These are phyloP conservation scores for Rhopalosiphum nymphaeae DNA, from an alignment of 2,888 invertebrate species.

Conservation along the genomic window DNA sequence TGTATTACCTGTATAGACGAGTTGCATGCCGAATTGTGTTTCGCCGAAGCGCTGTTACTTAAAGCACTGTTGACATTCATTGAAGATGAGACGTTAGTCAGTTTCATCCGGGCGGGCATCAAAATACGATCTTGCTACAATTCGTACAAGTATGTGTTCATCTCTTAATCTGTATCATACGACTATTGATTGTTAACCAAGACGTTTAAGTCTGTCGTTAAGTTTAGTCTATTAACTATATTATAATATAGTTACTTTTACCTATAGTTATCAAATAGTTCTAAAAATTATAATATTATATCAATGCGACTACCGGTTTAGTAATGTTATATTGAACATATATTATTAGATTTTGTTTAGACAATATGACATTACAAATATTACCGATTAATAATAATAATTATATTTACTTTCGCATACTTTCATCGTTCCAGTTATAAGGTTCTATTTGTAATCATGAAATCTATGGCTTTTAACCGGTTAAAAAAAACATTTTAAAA, in stretches of 20 bases:
- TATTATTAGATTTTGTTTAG: background rate
- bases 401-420: background rate
- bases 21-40: conserved; percentile 95
- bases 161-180: background rate
- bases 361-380: background rate
- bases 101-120: conserved; percentile 92
- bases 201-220: background rate
- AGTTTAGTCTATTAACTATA: background rate
- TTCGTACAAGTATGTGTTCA: conserved; percentile 84
- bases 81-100: conserved; percentile 93
- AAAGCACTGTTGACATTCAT: conserved; percentile 92
- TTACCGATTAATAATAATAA: background rate
- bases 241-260: background rate
- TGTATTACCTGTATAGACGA: conserved; percentile 74
- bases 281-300: no score
- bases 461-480: background rate
- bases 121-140: conserved; percentile 92
- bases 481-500: background rate
- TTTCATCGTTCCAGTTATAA: background rate
- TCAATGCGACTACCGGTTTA: background rate
- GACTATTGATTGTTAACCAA: background rate
- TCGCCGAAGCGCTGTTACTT: conserved; percentile 90
- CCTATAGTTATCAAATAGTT: no score
- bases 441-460: background rate
- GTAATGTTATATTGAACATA: background rate